Evolutionary conservation across 1,140 invertebrate species (phyloP), one percentile per base, ranked within the genome.

Genomic region (Rhynchophorus ferrugineus): DNA sequence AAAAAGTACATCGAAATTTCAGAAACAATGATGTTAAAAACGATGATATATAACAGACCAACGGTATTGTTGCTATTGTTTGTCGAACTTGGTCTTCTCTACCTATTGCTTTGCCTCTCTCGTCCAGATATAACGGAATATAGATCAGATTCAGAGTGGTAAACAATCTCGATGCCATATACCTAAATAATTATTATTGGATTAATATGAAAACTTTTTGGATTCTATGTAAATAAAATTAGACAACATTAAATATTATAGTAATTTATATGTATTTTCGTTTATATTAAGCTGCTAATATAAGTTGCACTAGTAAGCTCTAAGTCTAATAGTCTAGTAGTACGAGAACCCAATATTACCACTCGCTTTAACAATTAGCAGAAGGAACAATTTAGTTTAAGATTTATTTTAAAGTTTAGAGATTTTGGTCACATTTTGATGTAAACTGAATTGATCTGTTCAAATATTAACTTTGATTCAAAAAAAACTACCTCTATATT

Each of bases 71-170:
- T 1, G 92, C 93, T 11, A 96, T 79, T 52, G 82, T 78, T 61
- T 76, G 81, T 18, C 66, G 55, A 11, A 66, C 58, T 47, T 47
- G 57, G 54, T 61, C 71, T 69, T 0, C 70, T 69, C 49, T 48
- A 22, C 41, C 44, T 6, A 20, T 70, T 70, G 56, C 67, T 64
- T 60, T 73, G 14, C 84, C 66, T 18, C 83, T 75, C 69, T 92
- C 87, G 59, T 89, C 85, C 36, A 93, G 76, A 70, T 90, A 95
- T 55, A 93, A 71, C 3, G 90, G 89, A 38, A 93, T 79, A 62
- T 93, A 95, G 2, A 91, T 83, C 55, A 92, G 80, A 37, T 85
- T 86, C 22, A 93, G 68, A 54, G 90, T 91, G 55, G 89, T 83
- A 63, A 85, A 89, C 8, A 95, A 70, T 58, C 91, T 76, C 14